Evolutionary conservation across 2,113 vertebrate species (phyloP).

Genomic region (Pycnonotus jocosus): DNA sequence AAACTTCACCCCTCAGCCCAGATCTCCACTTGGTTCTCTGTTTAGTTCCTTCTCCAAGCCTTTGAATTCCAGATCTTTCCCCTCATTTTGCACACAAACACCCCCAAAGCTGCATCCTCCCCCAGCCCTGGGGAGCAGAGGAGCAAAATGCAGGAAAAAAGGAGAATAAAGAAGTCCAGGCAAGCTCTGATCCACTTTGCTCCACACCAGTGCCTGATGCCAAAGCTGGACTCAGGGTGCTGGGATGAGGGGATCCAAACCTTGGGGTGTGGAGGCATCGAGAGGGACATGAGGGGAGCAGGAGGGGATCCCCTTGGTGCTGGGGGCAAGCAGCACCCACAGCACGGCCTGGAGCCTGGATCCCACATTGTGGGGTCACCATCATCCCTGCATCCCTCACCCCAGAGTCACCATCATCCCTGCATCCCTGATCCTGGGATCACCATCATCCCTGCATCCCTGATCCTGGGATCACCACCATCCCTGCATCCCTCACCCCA

Average conservation of each 20-base stretch:
- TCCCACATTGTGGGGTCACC: accelerated
- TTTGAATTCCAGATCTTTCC: neutral
- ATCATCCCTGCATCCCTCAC: neutral
- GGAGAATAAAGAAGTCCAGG: neutral
- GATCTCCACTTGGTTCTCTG: neutral
- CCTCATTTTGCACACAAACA: neutral
- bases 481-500: neutral
- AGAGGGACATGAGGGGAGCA: accelerated
- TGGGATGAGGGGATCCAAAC: neutral
- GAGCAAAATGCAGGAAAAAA: neutral
- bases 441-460: neutral
- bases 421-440: neutral
- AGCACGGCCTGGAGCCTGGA: neutral
- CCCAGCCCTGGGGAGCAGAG: neutral
- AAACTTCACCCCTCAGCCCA: neutral
- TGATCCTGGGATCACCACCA: neutral
- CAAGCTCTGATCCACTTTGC: neutral
- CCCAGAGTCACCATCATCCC: neutral
- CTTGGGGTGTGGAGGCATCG: neutral
- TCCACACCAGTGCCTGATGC: neutral
- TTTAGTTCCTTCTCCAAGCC: neutral
- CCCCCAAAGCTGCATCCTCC: neutral
- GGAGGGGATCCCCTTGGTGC: neutral
- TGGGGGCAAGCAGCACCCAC: neutral
- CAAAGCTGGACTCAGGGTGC: neutral